Percentiles rank a stretch among this genome's conserved stretches.
These are phyloP conservation scores for Diarsia rubi DNA, from an alignment of 2,888 invertebrate genomes.

Conservation along the genomic window DNA sequence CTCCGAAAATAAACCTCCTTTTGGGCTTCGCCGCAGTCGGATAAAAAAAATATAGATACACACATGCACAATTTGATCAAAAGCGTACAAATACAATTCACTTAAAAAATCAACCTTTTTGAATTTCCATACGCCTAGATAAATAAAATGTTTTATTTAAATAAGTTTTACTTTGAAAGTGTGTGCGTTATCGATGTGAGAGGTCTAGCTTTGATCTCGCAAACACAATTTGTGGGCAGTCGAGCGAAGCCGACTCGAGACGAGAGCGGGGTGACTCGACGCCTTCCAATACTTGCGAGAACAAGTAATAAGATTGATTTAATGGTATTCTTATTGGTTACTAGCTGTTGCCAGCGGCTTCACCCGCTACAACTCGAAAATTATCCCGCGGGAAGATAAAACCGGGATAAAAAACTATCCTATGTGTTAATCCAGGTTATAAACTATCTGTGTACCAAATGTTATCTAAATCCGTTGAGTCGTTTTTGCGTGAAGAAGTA, in stretches of 20 bases:
- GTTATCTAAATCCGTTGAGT: too few relatives aligned
- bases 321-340: slow-evolving; percentile 4
- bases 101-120: slow-evolving; percentile 39
- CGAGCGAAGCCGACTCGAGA: slow-evolving; percentile 53
- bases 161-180: slow-evolving; percentile 65
- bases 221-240: slow-evolving; percentile 67
- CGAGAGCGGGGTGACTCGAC: slow-evolving; percentile 43
- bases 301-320: slow-evolving; percentile 23
- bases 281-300: slow-evolving; percentile 33
- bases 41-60: slow-evolving; percentile 6
- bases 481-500: too few relatives aligned
- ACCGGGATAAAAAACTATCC: too few relatives aligned
- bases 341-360: too few relatives aligned
- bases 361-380: too few relatives aligned
- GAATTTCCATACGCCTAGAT: slow-evolving; percentile 28
- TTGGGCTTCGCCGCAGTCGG: too few relatives aligned
- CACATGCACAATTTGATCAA: slow-evolving; percentile 31
- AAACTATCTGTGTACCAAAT: too few relatives aligned
- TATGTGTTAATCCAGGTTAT: too few relatives aligned
- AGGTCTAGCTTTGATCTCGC: slow-evolving; percentile 66
- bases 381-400: too few relatives aligned
- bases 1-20: too few relatives aligned
- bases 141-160: slow-evolving; percentile 73
- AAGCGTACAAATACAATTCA: slow-evolving; percentile 30
- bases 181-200: slow-evolving; percentile 63